Conservation (phyloP, 1,140 invertebrate species). For the Acromyrmex echinatior region DNA sequence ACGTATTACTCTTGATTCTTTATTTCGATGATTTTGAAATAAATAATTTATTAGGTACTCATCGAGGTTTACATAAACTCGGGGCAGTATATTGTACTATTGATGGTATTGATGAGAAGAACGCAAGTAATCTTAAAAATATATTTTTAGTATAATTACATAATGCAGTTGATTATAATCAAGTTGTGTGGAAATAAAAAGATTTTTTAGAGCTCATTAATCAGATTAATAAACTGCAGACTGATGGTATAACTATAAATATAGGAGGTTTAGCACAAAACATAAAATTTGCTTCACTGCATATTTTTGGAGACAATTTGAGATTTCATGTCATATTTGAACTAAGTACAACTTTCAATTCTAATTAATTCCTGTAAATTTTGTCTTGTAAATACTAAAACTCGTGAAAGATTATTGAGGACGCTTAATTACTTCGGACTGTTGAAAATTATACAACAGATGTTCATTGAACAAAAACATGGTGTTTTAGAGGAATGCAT, state of each 20-base stretch:
- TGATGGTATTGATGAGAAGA: background rate
- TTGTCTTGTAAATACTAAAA: background rate
- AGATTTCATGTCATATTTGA: conserved; percentile 17
- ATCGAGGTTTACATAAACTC: background rate
- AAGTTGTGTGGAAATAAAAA: background rate
- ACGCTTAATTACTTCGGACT: background rate
- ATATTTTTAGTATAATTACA: conserved; percentile 16
- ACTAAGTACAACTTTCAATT: conserved; percentile 23
- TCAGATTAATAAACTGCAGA: background rate
- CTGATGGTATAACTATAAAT: background rate
- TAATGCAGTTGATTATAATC: background rate
- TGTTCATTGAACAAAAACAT: background rate
- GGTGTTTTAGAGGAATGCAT: conserved; percentile 9
- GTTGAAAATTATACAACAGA: conserved; percentile 18
- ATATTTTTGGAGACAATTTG: conserved; percentile 22
- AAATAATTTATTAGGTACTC: conserved; percentile 9
- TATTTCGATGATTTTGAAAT: conserved; percentile 13
- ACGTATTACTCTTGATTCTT: background rate
- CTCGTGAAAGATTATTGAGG: conserved; percentile 14
- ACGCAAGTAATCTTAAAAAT: conserved; percentile 4
- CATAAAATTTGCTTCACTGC: background rate
- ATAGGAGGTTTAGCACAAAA: background rate
- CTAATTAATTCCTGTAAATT: conserved; percentile 31
- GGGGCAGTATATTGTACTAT: conserved; percentile 1
- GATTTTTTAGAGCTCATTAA: conserved; percentile 1